Evolutionary conservation across 2,113 vertebrate genomes (phyloP).

Genomic region (Peromyscus polionotus): DNA sequence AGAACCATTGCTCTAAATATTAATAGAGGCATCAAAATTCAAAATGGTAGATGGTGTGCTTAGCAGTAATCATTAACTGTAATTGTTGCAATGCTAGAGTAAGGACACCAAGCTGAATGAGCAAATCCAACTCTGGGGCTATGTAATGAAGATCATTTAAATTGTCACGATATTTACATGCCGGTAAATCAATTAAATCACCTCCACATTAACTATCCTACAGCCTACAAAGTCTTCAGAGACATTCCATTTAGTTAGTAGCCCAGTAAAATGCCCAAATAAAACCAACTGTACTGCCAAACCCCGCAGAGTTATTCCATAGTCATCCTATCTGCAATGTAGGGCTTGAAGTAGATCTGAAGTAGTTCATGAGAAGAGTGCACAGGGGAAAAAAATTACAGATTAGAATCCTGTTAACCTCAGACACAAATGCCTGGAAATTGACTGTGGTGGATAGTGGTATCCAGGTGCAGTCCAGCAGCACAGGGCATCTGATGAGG

Average conservation of each 20-base stretch:
- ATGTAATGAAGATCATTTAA: constrained; percentile 30
- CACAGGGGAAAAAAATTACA: not conserved
- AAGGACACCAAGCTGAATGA: not conserved
- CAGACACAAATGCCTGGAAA: not conserved
- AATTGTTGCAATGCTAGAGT: not conserved
- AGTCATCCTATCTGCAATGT: not conserved
- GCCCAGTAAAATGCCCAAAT: constrained; percentile 39
- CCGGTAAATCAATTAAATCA: constrained; percentile 30
- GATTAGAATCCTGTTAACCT: not conserved
- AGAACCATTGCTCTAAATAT: not conserved
- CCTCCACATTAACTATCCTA: not conserved
- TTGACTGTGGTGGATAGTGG: not conserved
- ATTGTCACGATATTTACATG: not conserved
- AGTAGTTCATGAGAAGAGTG: not conserved
- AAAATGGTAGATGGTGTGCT: not conserved
- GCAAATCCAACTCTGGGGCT: not conserved
- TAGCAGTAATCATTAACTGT: not conserved
- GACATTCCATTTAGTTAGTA: not conserved
- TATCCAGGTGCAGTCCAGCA: not conserved
- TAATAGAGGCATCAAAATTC: not conserved
- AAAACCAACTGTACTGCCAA: not conserved
- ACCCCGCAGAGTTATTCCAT: not conserved
- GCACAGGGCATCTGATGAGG: not conserved
- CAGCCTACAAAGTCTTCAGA: not conserved
- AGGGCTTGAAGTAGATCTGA: constrained; percentile 14